Evolutionary conservation across 2,888 invertebrate species (phyloP).

Genomic region (Pterostichus madidus): DNA sequence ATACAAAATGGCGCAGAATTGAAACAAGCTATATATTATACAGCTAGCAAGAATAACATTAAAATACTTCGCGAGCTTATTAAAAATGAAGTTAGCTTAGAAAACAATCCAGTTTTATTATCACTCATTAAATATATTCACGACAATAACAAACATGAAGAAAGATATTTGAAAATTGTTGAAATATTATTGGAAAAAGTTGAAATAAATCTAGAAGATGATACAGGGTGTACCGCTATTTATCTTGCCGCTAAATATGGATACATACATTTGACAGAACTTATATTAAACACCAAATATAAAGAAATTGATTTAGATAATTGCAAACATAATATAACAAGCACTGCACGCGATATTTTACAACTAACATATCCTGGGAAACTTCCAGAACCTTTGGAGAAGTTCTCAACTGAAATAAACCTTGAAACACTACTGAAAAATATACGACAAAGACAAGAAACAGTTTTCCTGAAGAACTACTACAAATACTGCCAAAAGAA

Average conservation of each 20-base stretch:
- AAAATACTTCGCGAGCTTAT: constrained; percentile 8
- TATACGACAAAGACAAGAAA: constrained; percentile 33
- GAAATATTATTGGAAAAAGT: constrained; percentile 39
- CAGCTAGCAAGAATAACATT: background rate
- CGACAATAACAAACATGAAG: constrained; percentile 20
- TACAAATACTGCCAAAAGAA: background rate
- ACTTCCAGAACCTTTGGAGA: background rate
- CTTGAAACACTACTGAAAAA: constrained; percentile 1
- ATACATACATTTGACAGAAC: background rate
- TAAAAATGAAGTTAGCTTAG: background rate
- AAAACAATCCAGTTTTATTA: constrained; percentile 17
- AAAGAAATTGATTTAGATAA: constrained; percentile 21
- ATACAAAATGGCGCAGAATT: constrained; percentile 30
- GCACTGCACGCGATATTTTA: constrained; percentile 15
- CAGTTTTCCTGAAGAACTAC: background rate
- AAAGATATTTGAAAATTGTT: constrained; percentile 18
- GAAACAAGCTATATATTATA: constrained; percentile 11
- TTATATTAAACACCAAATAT: constrained; percentile 23
- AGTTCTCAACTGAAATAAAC: constrained; percentile 3
- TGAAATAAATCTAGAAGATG: constrained; percentile 15
- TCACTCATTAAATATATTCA: constrained; percentile 30
- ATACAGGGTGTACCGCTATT: constrained; percentile 24
- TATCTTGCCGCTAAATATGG: constrained; percentile 14
- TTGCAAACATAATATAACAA: constrained; percentile 10
- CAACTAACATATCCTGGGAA: constrained; percentile 8